phyloP scores from a whole-genome alignment of 2,113 vertebrate genomes.

The Callocephalon fimbriatum region DNA sequence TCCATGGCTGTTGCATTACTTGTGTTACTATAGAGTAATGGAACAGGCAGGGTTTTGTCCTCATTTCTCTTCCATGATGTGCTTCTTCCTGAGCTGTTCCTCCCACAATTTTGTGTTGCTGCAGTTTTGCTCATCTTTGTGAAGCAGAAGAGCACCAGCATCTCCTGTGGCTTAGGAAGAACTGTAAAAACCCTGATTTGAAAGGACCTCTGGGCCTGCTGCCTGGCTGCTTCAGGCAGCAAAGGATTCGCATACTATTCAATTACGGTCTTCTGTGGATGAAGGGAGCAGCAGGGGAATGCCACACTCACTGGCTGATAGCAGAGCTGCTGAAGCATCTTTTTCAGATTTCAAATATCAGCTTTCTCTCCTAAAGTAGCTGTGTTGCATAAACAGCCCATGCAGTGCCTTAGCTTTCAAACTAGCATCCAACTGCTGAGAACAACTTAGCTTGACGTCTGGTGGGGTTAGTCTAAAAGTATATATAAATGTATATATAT shows the following conservation, averaged over 20 bases:
- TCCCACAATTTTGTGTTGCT: neutral
- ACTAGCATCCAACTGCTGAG: neutral
- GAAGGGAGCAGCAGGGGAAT: neutral
- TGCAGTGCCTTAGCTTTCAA: neutral
- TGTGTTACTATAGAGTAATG: neutral
- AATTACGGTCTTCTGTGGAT: neutral
- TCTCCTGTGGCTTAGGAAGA: slow-evolving; percentile 51
- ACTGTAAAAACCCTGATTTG: slow-evolving; percentile 45
- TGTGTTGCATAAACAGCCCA: neutral
- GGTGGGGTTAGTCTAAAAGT: neutral
- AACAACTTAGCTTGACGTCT: neutral
- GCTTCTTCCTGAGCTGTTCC: neutral
- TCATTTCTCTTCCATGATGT: neutral
- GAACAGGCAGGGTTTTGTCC: neutral
- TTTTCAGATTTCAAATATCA: neutral
- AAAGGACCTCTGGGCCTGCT: slow-evolving; percentile 64
- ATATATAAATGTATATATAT: neutral
- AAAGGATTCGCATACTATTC: slow-evolving; percentile 47
- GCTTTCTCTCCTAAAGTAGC: neutral
- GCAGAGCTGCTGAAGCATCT: neutral
- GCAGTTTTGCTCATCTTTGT: slow-evolving; percentile 5
- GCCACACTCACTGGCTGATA: neutral
- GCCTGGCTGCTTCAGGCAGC: slow-evolving; percentile 42
- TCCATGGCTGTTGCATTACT: neutral
- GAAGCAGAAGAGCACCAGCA: slow-evolving; percentile 22